Evolutionary conservation across 2,113 vertebrate genomes (phyloP).

Genomic region (Psophia crepitans): DNA sequence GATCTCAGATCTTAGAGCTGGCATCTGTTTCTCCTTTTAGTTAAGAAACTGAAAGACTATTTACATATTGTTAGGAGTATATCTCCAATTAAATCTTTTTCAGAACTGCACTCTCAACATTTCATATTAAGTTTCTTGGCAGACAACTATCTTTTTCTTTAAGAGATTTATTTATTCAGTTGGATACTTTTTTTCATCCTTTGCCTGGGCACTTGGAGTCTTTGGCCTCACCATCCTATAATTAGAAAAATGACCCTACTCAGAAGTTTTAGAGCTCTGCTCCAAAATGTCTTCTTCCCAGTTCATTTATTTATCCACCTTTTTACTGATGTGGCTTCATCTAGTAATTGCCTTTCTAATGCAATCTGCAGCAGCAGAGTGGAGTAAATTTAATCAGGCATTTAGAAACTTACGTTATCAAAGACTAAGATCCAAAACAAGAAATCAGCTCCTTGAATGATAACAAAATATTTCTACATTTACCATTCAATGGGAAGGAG

Average conservation of each 20-base stretch:
- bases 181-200: slow-evolving; percentile 69
- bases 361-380: not conserved
- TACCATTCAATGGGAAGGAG: not conserved
- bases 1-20: slow-evolving; percentile 62
- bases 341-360: not conserved
- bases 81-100: slow-evolving; percentile 80
- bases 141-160: slow-evolving; percentile 70
- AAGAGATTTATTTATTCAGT: slow-evolving; percentile 78
- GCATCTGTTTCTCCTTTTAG: slow-evolving; percentile 82
- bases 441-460: not conserved
- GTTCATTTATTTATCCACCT: slow-evolving; percentile 49
- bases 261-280: slow-evolving; percentile 27
- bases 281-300: slow-evolving; percentile 4
- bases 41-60: slow-evolving; percentile 75
- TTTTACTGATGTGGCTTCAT: slow-evolving; percentile 15
- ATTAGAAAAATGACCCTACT: slow-evolving; percentile 60
- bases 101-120: slow-evolving; percentile 65
- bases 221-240: slow-evolving; percentile 60
- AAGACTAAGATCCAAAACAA: not conserved
- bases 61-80: slow-evolving; percentile 77
- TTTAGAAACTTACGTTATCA: not conserved
- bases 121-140: slow-evolving; percentile 78
- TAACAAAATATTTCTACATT: not conserved
- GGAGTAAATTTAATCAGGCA: not conserved
- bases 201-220: slow-evolving; percentile 63